phyloP scores from a whole-genome alignment of 2,113 vertebrate genomes.

The Pongo abelii region DNA sequence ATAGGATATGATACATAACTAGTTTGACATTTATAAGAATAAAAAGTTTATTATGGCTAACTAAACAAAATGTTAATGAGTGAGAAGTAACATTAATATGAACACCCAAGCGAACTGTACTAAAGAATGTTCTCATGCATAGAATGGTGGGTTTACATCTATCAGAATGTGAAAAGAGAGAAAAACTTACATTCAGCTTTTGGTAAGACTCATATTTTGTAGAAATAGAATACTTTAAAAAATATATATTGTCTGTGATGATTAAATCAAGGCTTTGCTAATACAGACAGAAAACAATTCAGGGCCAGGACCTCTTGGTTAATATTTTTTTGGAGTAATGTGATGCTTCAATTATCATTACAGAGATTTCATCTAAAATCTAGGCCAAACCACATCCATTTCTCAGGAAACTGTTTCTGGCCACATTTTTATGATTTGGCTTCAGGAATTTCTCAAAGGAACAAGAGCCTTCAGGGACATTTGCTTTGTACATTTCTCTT shows the following conservation, averaged over 20 bases:
- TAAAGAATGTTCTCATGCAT: not conserved
- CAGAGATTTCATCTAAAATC: not conserved
- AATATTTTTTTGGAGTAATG: not conserved
- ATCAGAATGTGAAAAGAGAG: not conserved
- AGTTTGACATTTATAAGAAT: not conserved
- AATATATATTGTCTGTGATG: not conserved
- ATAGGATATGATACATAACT: slow-evolving; percentile 33
- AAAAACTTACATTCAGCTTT: not conserved
- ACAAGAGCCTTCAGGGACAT: not conserved
- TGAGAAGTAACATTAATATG: slow-evolving; percentile 52
- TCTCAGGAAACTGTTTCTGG: not conserved
- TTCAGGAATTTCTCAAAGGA: not conserved
- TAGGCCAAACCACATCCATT: not conserved
- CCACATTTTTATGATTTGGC: not conserved
- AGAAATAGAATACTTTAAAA: not conserved
- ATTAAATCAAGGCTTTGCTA: not conserved
- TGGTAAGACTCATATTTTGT: not conserved
- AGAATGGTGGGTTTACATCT: not conserved
- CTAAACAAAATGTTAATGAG: slow-evolving; percentile 63
- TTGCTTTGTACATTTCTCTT: not conserved
- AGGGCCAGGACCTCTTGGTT: not conserved
- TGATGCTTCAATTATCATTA: not conserved
- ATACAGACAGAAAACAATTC: not conserved
- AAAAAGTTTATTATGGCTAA: slow-evolving; percentile 37
- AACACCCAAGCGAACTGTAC: not conserved